Conservation (phyloP, 2,797 vertebrate genomes). For the Eulemur mongoz region DNA sequence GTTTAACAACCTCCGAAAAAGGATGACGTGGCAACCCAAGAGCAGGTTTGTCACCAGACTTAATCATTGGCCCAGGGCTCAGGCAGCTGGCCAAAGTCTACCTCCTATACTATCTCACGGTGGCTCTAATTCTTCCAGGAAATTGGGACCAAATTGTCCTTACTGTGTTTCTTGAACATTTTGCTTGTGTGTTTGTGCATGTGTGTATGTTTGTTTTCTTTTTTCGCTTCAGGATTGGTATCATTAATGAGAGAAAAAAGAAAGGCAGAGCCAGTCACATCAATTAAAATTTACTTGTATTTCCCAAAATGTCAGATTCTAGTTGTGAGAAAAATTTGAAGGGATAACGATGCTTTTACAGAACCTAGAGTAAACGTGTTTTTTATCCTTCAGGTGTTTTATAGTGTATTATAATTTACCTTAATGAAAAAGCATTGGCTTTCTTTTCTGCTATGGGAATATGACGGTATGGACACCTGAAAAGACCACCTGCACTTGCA, state of each 20-base stretch:
- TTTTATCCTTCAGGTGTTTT: not conserved
- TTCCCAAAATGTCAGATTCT: not conserved
- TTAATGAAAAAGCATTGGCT: not conserved
- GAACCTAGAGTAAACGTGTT: not conserved
- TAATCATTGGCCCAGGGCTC: not conserved
- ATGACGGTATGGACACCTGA: not conserved
- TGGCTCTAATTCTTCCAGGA: slow-evolving; percentile 18
- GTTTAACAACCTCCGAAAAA: not conserved
- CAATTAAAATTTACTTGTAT: not conserved
- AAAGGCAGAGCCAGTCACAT: not conserved
- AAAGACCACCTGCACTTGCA: not conserved
- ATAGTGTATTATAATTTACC: not conserved
- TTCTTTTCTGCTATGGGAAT: not conserved
- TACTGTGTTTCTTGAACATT: not conserved
- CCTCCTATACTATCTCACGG: not conserved
- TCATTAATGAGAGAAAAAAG: not conserved
- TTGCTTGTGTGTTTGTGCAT: not conserved
- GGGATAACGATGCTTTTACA: not conserved
- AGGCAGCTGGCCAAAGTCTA: not conserved
- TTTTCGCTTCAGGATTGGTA: not conserved
- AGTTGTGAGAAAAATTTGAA: not conserved
- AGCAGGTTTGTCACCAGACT: not conserved
- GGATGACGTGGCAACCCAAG: not conserved
- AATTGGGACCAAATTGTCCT: not conserved
- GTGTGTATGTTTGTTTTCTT: not conserved